Evolutionary conservation across 1,140 invertebrate genomes (phyloP), one percentile per base, ranked within the genome.

Genomic region (Eumeta japonica): DNA sequence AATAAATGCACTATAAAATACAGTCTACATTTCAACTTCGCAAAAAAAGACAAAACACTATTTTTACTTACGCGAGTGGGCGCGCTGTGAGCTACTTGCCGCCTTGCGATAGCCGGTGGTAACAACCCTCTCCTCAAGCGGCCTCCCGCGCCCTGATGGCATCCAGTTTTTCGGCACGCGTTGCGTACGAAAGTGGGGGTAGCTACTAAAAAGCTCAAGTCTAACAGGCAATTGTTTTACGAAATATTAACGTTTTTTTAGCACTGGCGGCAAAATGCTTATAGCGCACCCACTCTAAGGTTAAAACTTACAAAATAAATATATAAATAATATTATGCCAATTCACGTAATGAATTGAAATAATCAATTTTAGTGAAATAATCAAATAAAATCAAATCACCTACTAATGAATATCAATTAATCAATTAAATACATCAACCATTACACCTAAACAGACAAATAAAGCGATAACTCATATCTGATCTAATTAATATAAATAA

Each of bases 221-320:
- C 20, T 24, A 24, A 24, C 20, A n/a, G 20, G 5, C n/a, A 24
- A n/a, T 24, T 24, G n/a, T 24, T 24, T 24, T 24, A 24, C 5
- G n/a, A 24, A 24, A 7, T 24, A 24, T 24, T 24, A 24, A 24
- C 20, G 20, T 5, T 24, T 24, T 24, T 24, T n/a, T n/a, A n/a
- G n/a, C n/a, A n/a, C n/a, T n/a, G n/a, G n/a, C n/a, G n/a, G n/a
- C n/a, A n/a, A n/a, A n/a, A n/a, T n/a, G n/a, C n/a, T n/a, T n/a
- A n/a, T n/a, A n/a, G n/a, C n/a, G n/a, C n/a, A n/a, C n/a, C 20
- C 20, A 24, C 20, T 24, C 20, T 24, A 24, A n/a, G 20, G 20
- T 24, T 24, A 24, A 24, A 7, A 24, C n/a, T n/a, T n/a, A n/a
- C n/a, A n/a, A n/a, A n/a, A n/a, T n/a, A n/a, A n/a, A n/a, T n/a